phyloP scores from a whole-genome alignment of 2,113 vertebrate genomes.

The Corydoras maculifer region DNA sequence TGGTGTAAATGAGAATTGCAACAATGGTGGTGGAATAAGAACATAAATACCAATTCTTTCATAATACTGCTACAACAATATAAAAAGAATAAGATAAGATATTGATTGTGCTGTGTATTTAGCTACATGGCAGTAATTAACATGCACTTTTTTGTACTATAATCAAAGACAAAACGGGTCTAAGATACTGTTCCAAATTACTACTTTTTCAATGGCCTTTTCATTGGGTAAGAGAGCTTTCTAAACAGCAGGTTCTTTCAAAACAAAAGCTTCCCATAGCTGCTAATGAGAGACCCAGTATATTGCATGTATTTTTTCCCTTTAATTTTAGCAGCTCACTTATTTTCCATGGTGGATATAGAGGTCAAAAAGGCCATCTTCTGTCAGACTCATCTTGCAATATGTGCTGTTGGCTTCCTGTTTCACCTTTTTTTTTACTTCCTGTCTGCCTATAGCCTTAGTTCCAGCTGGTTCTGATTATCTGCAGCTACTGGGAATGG shows the following conservation, averaged over 20 bases:
- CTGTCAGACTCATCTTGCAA: slow-evolving; percentile 17
- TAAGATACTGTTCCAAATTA: too few relatives aligned
- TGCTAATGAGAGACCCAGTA: not conserved
- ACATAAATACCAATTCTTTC: too few relatives aligned
- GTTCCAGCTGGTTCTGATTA: slow-evolving; percentile 29
- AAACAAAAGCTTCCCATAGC: not conserved
- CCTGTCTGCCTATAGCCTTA: slow-evolving; percentile 25
- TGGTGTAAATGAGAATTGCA: too few relatives aligned
- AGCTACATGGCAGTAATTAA: too few relatives aligned
- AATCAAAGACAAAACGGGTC: too few relatives aligned
- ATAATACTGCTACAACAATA: too few relatives aligned
- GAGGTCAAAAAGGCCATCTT: slow-evolving; percentile 21
- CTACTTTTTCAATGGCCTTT: not conserved
- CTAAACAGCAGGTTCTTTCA: not conserved
- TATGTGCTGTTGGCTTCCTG: slow-evolving; percentile 30
- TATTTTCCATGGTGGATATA: slow-evolving; percentile 21
- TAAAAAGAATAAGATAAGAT: too few relatives aligned
- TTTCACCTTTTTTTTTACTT: slow-evolving; percentile 5
- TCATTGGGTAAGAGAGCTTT: not conserved
- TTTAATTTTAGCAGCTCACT: slow-evolving; percentile 13
- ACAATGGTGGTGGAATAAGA: too few relatives aligned
- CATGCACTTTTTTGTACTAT: too few relatives aligned
- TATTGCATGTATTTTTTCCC: slow-evolving; percentile 2
- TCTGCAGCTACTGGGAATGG: slow-evolving; percentile 19
- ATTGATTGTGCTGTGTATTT: too few relatives aligned